Percentiles rank a stretch among this genome's conserved stretches.
Conservation (phyloP, 2,113 vertebrate species). For the Rattus rattus region DNA sequence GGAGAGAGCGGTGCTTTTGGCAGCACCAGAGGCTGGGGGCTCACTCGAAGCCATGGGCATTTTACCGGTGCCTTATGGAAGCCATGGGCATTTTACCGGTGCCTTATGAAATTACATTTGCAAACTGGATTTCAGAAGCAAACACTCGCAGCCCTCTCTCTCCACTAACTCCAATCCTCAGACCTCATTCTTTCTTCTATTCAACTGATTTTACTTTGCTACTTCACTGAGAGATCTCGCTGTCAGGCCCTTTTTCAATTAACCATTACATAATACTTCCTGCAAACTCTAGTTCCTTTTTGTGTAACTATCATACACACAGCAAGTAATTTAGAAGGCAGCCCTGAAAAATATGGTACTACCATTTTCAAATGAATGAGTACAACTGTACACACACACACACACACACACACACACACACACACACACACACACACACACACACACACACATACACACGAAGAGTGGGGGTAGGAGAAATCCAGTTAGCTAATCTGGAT, state of each 20-base stretch:
- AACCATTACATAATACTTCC: not conserved
- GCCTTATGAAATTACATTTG: conserved; percentile 2
- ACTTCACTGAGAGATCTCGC: conserved; percentile 27
- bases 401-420: not conserved
- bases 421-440: not conserved
- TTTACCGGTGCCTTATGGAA: conserved; percentile 32
- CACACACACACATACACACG: not conserved
- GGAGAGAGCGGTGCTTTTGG: conserved; percentile 20
- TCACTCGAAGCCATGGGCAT: conserved; percentile 22
- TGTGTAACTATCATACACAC: not conserved
- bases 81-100: conserved; percentile 35
- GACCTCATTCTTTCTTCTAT: not conserved
- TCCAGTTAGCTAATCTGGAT: not conserved
- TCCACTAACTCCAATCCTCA: not conserved
- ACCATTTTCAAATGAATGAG: not conserved
- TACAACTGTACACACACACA: not conserved
- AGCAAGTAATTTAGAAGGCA: conserved; percentile 34
- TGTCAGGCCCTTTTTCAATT: conserved; percentile 37
- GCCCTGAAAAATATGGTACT: not conserved
- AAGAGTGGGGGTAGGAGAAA: not conserved
- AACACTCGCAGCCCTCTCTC: conserved; percentile 7
- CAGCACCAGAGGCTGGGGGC: conserved; percentile 16
- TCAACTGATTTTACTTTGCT: conserved; percentile 10
- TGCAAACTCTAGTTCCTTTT: conserved; percentile 27
- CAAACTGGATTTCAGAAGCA: conserved; percentile 16